These are phyloP conservation scores for Erpornis zantholeuca DNA, from an alignment of 2,113 vertebrate genomes.

Conservation along the genomic window DNA sequence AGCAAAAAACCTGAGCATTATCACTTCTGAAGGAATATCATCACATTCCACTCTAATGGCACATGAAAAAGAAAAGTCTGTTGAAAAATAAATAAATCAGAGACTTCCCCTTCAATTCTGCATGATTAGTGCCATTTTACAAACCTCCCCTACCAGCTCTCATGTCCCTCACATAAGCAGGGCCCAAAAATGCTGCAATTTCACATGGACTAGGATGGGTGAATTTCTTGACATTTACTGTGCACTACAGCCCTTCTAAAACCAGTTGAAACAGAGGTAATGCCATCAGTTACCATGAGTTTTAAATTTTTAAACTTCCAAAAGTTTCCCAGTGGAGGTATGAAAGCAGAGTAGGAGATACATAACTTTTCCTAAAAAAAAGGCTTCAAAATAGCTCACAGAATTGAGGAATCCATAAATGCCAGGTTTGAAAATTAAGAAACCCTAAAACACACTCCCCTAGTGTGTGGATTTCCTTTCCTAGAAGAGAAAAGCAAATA, in stretches of 20 bases:
- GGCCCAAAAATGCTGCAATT: neutral
- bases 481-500: neutral
- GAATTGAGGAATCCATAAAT: neutral
- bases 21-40: neutral
- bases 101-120: neutral
- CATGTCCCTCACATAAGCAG: neutral
- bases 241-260: neutral
- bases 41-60: neutral
- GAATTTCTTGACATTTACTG: neutral
- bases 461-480: neutral
- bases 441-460: neutral
- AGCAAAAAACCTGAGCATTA: neutral
- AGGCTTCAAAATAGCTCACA: neutral
- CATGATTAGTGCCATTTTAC: neutral
- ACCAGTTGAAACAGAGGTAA: neutral
- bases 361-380: neutral
- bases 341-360: neutral
- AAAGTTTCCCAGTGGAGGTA: neutral
- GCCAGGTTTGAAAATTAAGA: neutral
- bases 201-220: neutral
- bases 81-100: neutral
- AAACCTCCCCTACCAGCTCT: neutral
- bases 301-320: neutral
- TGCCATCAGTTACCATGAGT: neutral
- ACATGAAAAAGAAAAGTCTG: neutral